Base-by-base conservation (phyloP, 2,797 vertebrate species). In the Tangara arthus region DNA sequence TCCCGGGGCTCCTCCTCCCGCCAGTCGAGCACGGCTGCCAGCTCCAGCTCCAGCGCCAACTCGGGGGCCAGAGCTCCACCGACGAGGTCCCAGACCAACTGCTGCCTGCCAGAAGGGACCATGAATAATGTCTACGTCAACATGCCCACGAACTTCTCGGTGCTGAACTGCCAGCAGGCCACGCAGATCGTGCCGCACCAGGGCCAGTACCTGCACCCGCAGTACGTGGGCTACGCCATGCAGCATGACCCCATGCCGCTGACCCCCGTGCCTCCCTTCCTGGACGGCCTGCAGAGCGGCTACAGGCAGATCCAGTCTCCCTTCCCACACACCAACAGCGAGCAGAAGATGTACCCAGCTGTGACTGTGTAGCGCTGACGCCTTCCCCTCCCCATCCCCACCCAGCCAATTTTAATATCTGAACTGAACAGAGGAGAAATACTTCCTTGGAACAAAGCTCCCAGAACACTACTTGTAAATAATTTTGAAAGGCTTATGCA, bases 81-180 rank as follows among this genome's bases (percentile, higher is more conserved):
- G 0, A 98, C 99, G 12, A 98, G 99, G 64, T 98, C 99, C 6
- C 99, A 99, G 97, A 99, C 99, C 95, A 99, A 99, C 96, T 99
- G 99, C 95, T 98, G 99, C 55, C 97, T 99, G 37, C 99, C 99
- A 0, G 99, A 99, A 28, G 99, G 98, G 94, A 98, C 99, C 86
- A 98, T 98, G 98, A 98, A 98, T 90, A 98, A 98, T 0, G 99
- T 99, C 87, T 99, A 99, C 0, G 99, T 99, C 95, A 99, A 99
- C 98, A 99, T 99, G 99, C 99, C 99, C 37, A 99, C 99, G 6
- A 99, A 99, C 97, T 99, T 99, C 98, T 99, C 99, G 0, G 98
- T 99, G 87, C 98, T 99, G 94, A 99, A 99, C 98, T 99, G 99
- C 96, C 99, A 99, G 97, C 99, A 99, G 97, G 99, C 99, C 63